Conservation (phyloP, 2,888 invertebrate genomes). For the Cryptus armator region DNA sequence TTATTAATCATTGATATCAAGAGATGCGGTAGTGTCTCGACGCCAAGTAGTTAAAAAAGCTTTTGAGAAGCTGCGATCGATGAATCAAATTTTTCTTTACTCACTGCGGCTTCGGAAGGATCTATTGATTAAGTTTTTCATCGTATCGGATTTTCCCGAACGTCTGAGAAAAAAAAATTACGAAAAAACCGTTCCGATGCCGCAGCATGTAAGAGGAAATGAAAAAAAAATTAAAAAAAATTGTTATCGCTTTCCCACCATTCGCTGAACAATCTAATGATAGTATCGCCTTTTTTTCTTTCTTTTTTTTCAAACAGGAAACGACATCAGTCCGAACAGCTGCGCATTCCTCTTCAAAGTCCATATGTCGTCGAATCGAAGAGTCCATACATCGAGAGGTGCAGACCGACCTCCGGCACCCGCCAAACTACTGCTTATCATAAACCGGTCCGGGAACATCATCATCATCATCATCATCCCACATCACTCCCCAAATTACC, state of each 20-base stretch:
- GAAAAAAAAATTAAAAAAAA: too few species aligned
- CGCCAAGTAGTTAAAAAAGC: too few species aligned
- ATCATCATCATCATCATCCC: slow-evolving; percentile 72
- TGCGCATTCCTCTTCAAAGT: slow-evolving; percentile 77
- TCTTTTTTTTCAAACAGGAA: slow-evolving; percentile 73
- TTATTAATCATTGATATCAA: too few species aligned
- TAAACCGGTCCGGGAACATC: slow-evolving; percentile 80
- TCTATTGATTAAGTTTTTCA: too few species aligned
- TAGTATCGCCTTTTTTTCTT: slow-evolving; percentile 14
- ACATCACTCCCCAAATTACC: slow-evolving; percentile 77
- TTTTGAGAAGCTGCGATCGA: too few species aligned
- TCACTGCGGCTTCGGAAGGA: too few species aligned
- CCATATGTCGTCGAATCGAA: slow-evolving; percentile 77
- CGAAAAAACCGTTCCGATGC: too few species aligned
- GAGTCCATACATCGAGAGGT: slow-evolving; percentile 75
- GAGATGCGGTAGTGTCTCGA: too few species aligned
- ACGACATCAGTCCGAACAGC: slow-evolving; percentile 82
- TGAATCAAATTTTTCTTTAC: not conserved
- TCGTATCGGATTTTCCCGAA: too few species aligned
- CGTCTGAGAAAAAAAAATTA: too few species aligned
- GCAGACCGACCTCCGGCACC: slow-evolving; percentile 71
- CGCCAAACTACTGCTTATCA: slow-evolving; percentile 75
- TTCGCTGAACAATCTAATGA: not conserved
- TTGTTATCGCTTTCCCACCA: not conserved
- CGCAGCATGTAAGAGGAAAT: too few species aligned